Evolutionary conservation across 2,797 vertebrate species (phyloP).

Genomic region (Masticophis lateralis): DNA sequence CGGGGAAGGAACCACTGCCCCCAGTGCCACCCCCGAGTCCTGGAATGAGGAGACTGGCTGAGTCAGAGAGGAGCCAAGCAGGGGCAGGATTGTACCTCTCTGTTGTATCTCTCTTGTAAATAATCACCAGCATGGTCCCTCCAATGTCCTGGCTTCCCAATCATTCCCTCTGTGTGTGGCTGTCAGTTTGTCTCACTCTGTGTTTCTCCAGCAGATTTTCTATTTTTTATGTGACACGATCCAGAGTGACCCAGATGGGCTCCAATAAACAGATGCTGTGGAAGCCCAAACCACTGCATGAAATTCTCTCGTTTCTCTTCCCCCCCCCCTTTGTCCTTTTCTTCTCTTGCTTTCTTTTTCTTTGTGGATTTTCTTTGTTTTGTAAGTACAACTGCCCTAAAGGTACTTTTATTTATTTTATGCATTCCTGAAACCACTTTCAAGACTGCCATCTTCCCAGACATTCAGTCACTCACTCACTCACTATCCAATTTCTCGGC

Average conservation of each 20-base stretch:
- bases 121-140: slow-evolving; percentile 68
- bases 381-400: slow-evolving; percentile 41
- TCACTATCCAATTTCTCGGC: neutral
- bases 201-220: slow-evolving; percentile 47
- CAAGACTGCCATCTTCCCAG: neutral
- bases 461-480: slow-evolving; percentile 25
- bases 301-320: slow-evolving; percentile 49
- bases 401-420: slow-evolving; percentile 4
- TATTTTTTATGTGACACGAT: slow-evolving; percentile 56
- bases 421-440: neutral
- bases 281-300: slow-evolving; percentile 70
- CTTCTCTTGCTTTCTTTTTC: slow-evolving; percentile 61
- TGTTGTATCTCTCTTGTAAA: slow-evolving; percentile 62
- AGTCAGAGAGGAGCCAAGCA: slow-evolving; percentile 54
- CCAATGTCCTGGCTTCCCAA: slow-evolving; percentile 26
- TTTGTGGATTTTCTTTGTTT: slow-evolving; percentile 8
- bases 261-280: slow-evolving; percentile 43
- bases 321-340: slow-evolving; percentile 38
- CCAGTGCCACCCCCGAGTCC: slow-evolving; percentile 65
- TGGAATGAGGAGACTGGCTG: slow-evolving; percentile 78
- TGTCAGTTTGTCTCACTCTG: slow-evolving; percentile 49
- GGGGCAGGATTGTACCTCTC: slow-evolving; percentile 58
- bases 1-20: slow-evolving; percentile 70
- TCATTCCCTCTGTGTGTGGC: slow-evolving; percentile 47
- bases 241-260: slow-evolving; percentile 52